Evolutionary conservation across 2,113 vertebrate species (phyloP), one percentile per base, ranked within the genome.

Genomic region (Ceyx cyanopectus): DNA sequence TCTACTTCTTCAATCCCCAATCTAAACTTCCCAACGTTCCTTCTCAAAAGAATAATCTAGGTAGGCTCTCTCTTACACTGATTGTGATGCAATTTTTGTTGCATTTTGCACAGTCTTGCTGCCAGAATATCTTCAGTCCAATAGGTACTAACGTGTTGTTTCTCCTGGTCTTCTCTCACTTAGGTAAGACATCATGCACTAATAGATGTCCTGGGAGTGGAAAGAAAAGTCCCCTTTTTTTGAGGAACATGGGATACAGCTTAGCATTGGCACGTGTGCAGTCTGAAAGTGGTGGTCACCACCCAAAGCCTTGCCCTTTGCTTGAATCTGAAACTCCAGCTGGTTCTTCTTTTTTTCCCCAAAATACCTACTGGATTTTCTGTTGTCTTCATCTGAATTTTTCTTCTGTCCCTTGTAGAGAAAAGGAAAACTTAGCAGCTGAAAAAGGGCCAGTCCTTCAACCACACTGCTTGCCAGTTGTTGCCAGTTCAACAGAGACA

Each of bases 211-310:
- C 58, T 51, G 27, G 53, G 16, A 77, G 53, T 20, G 22, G n/a
- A 70, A 62, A 69, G 50, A 24, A 76, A 76, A 57, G 40, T 27
- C 29, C 10, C 21, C 9, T 32, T 69, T 76, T 81, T 46, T n/a
- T 6, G 26, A 51, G 45, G 37, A 58, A 37, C 7, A 10, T 6
- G 60, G 16, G 14, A 24, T 81, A 50, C 15, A 81, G 18, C 30
- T 77, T 87, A 34, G 37, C 3, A 1, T 62, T 4, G 1, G 14
- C 5, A 30, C 1, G 0, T 19, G 34, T 60, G 18, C 30, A 37
- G 16, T 37, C 19, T 50, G 0, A 58, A 54, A 46, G 46, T 56
- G 21, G 13, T 83, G 46, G 37, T 81, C 37, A 81, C 32, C 53
- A 56, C 53, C 48, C 24, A n/a, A 24, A 2, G 5, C 45, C 12